Percentiles rank a stretch among this genome's conserved stretches.
Conservation (phyloP, 35 echinoderm and acorn worm genomes). For the Eucidaris tribuloides region DNA sequence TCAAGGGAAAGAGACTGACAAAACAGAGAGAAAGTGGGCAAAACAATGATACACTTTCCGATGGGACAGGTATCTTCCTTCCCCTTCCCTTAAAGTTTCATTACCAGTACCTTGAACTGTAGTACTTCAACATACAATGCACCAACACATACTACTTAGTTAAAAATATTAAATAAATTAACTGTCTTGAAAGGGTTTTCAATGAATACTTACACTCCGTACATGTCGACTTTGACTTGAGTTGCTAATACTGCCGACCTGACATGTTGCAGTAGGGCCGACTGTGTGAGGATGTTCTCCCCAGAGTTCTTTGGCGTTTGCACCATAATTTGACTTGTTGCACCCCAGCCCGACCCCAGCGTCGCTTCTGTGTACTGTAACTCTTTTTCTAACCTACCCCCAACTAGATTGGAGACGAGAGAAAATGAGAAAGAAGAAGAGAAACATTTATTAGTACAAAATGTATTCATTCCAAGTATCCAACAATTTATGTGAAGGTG, state of each 20-base stretch:
- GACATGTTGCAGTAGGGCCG: constrained; percentile 73
- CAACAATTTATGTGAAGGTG: neutral
- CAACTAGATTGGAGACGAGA: constrained; percentile 78
- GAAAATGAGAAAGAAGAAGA: constrained; percentile 3
- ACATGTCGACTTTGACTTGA: constrained; percentile 86
- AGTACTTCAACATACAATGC: too few species aligned
- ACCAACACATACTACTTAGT: too few species aligned
- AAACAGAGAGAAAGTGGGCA: too few species aligned
- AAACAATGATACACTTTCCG: too few species aligned
- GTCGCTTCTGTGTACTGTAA: constrained; percentile 89
- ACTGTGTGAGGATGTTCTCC: constrained; percentile 78
- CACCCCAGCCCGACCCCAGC: constrained; percentile 69
- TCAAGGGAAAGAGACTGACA: too few species aligned
- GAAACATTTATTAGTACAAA: too few species aligned
- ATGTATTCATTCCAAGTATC: too few species aligned
- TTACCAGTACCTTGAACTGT: too few species aligned
- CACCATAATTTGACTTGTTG: constrained; percentile 88
- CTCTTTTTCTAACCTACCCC: constrained; percentile 90
- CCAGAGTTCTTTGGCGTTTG: constrained; percentile 68
- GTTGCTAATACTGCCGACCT: constrained; percentile 84
- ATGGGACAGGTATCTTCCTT: too few species aligned
- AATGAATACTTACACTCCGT: constrained; percentile 76
- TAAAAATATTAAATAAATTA: too few species aligned
- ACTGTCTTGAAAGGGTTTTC: too few species aligned
- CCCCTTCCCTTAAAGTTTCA: too few species aligned